Evolutionary conservation across 2,113 vertebrate species (phyloP), one percentile per base, ranked within the genome.

Genomic region (Periophthalmodon schlosseri): DNA sequence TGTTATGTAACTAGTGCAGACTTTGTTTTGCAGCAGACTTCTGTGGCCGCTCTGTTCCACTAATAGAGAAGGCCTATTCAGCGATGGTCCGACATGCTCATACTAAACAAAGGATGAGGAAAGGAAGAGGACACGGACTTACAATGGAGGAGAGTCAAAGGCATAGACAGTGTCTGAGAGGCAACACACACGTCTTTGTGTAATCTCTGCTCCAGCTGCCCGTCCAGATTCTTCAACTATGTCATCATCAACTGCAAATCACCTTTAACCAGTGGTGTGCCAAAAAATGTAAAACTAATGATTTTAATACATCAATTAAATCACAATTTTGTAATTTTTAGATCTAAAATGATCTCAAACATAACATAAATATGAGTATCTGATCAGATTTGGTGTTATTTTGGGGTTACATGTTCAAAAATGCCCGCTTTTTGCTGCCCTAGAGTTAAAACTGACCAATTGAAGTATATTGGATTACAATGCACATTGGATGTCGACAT

Each of bases 11-110:
- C 49, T 5, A 0, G 23, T 14, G 66, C 82, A 84, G 28, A 86
- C 78, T 82, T 79, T 87, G 75, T 86, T 88, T 78, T 76, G 78
- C 87, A 84, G 72, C 82, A 86, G 79, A 88, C 75, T 61, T 86
- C 71, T 88, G 84, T 84, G 57, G 85, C 72, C 5, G 73, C 84
- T 84, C 84, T 87, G 86, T 91, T 89, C 75, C 60, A 70, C 70
- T 79, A 68, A 80, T 28, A 89, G 80, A 86, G 77, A 56, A 69
- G 56, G 33, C 20, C 83, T 74, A 78, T 89, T 86, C 79, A 83
- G 50, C 7, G 71, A 79, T 47, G 46, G 47, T 44, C 24, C 66
- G 70, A 77, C 73, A 70, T 77, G 75, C 11, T 46, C 52, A 60
- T 2, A 4, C 60, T 50, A 75, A 89, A 77, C 82, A 84, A 81